Conservation (phyloP, 1,140 invertebrate species). For the Pectinophora gossypiella region DNA sequence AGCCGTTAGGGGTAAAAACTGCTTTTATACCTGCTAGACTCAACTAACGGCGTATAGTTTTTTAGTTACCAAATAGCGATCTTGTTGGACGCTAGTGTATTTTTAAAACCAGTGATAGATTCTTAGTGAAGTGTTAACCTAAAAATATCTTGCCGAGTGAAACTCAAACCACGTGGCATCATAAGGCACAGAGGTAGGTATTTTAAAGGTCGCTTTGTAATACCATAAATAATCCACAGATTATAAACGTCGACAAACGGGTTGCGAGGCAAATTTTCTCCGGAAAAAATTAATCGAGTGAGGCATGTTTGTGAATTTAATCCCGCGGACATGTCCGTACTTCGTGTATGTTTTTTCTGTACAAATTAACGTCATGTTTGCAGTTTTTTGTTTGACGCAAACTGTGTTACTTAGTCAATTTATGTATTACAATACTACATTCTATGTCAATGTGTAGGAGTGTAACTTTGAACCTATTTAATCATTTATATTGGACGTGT, state of each 20-base stretch:
- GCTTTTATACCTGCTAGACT: slow-evolving; percentile 50
- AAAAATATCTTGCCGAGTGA: not conserved
- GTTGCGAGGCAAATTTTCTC: slow-evolving; percentile 38
- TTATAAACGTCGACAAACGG: slow-evolving; percentile 22
- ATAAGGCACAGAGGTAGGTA: not conserved
- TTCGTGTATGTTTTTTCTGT: slow-evolving; percentile 20
- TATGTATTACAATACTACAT: slow-evolving; percentile 10
- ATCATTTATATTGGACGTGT: not conserved
- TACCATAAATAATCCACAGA: slow-evolving; percentile 23
- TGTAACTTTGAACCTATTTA: no score
- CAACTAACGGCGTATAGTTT: slow-evolving; percentile 51
- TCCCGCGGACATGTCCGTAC: slow-evolving; percentile 39
- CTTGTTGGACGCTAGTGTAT: slow-evolving; percentile 47
- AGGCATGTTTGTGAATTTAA: slow-evolving; percentile 51
- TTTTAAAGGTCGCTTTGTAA: not conserved
- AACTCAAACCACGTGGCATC: not conserved
- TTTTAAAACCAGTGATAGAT: slow-evolving; percentile 6
- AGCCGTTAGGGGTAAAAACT: slow-evolving; percentile 54
- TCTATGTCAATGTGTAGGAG: not conserved
- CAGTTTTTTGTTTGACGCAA: slow-evolving; percentile 17
- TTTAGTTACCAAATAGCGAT: slow-evolving; percentile 57
- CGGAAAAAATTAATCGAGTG: slow-evolving; percentile 41
- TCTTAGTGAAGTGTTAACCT: not conserved
- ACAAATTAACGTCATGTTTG: slow-evolving; percentile 36
- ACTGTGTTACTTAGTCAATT: slow-evolving; percentile 30